Evolutionary conservation across 2,888 invertebrate genomes (phyloP), one percentile per base, ranked within the genome.

Genomic region (Diloba caeruleocephala): DNA sequence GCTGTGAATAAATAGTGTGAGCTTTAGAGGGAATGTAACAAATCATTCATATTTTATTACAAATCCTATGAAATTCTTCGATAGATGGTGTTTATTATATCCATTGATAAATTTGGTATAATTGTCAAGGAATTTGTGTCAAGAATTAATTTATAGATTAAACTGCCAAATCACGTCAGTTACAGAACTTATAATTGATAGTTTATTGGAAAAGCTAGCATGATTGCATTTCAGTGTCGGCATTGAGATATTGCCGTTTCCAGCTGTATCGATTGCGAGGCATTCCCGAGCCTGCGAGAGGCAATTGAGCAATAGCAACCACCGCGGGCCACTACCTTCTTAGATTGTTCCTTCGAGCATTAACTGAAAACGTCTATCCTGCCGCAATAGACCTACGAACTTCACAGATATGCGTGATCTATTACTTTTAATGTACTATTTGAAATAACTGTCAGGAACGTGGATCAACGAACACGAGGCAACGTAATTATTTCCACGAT

Each of bases 241-340:
- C 58, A 58, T 71, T 81, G 78, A 78, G 77, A 80, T 85, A 81
- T 78, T 71, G 69, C 72, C 50, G 71, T 78, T 75, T 72, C 64
- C 68, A 76, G 70, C 69, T 71, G 60, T 72, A 77, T 72, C 72
- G 75, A 77, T 78, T 74, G 71, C 68, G 48, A 63, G 52, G 58
- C 62, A 76, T 76, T 77, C 72, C 72, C 36, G 57, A 66, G 72
- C 62, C 74, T 76, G 52, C 54, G 59, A 75, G 78, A 81, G 80
- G 81, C 84, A 85, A 87, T 87, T 87, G 88, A 84, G 84, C 76
- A 85, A 85, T 87, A 73, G 72, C 62, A 70, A 69, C 76, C 78
- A 81, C 79, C 78, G 73, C 81, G 51, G 80, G 81, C 76, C 10
- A 53, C 69, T 70, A 74, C 76, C 71, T 79, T 79, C 74, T 72